Evolutionary conservation across 2,113 vertebrate species (phyloP), one percentile per base, ranked within the genome.

Genomic region (Takifugu bimaculatus): DNA sequence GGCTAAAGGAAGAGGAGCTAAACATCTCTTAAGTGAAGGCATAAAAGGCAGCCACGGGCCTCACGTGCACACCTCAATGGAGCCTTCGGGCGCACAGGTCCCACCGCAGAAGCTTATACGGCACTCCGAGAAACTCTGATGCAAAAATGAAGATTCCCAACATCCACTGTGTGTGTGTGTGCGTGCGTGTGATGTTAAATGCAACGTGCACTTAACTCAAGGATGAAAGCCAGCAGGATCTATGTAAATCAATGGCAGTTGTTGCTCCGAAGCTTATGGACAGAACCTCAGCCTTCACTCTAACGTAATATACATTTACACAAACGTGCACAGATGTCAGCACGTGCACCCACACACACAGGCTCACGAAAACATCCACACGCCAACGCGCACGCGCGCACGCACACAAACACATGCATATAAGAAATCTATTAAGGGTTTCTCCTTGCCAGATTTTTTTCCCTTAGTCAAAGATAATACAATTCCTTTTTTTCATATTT

Each of bases 381-480:
- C 20, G 20, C 20, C 20, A 20, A 20, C 20, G 1, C 53, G 39
- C 49, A 11, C 50, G 5, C 28, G 58, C 57, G 9, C 43, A 61
- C 56, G 57, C 62, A 54, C 67, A 74, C 70, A 64, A 77, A 57
- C 68, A 63, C 74, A 58, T 56, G 60, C 42, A 78, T 45, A 77
- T 57, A 78, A 91, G 91, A 94, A 92, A 95, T 95, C 89, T 94
- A 94, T 90, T 94, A 92, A 95, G 92, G 93, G 92, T 93, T 88
- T 94, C 92, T 93, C 92, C 92, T 93, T 94, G 93, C 93, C 93
- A 94, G 91, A 87, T 85, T 87, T 81, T 85, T 86, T 72, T 76
- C 61, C 62, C 91, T 92, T 93, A 94, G 93, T 94, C 94, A 93
- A 96, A 95, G 94, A 97, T 97, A 99, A 98, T 95, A 96, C 94